Base-by-base conservation (phyloP, 2,888 invertebrate species). In the Brachylomia viminalis region DNA sequence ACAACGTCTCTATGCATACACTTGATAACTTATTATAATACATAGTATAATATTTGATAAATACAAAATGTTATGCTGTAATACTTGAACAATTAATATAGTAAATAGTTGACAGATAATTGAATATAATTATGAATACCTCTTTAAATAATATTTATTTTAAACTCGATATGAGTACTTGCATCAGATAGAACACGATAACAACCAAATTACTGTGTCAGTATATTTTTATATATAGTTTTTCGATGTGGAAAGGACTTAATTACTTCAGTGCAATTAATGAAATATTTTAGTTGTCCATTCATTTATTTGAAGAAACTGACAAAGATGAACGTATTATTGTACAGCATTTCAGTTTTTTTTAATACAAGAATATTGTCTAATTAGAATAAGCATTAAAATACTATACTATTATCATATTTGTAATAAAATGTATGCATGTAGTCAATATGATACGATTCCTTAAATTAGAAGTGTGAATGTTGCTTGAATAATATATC, bases 381-480 rank as follows among this genome's bases (percentile, higher is more conserved):
- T 58, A 70, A 59, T 49, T n/a, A 15, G 54, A 47, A 56, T 67
- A 73, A 70, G 72, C 23, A 27, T 30, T 45, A 69, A 70, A 67
- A 67, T 75, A 71, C 72, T 72, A 78, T 65, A 75, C 59, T 62
- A 66, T 75, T 73, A 77, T 72, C 70, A 71, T 61, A 72, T 72
- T 56, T 69, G 58, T 73, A 62, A 69, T 77, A 72, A 72, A 82
- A 86, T 86, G 82, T 88, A 84, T 82, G 81, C 80, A 86, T 78
- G 85, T 87, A 86, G 83, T 88, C 79, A 78, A 83, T 84, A 69
- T 61, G 64, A 47, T 49, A 54, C 56, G 79, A 82, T 70, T 78
- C 84, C 90, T 87, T 72, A 47, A 90, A 93, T 92, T 90, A 90
- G 90, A 86, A 80, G 83, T 85, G 90, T 88, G 89, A 88, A 87